These are phyloP conservation scores for Dicycla oo DNA, from an alignment of 2,888 invertebrate genomes.

Conservation along the genomic window DNA sequence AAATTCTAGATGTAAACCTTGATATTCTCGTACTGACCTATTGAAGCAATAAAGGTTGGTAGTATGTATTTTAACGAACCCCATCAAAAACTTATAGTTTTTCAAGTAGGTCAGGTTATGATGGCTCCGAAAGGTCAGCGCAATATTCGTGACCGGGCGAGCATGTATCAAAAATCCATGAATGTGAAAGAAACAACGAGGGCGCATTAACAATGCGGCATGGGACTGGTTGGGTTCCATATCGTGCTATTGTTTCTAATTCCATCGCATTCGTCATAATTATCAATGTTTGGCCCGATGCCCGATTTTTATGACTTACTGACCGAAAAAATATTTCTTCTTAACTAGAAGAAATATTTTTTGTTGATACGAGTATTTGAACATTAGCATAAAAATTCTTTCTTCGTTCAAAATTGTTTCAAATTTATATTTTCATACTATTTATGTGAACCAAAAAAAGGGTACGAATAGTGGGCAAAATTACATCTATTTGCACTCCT, in stretches of 20 bases:
- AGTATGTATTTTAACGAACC: conserved; percentile 13
- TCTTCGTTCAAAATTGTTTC: neutral
- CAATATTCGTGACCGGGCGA: conserved; percentile 46
- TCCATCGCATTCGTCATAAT: neutral
- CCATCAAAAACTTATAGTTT: conserved; percentile 32
- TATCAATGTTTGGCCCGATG: conserved; percentile 6
- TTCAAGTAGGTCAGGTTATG: conserved; percentile 35
- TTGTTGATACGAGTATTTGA: too few relatives aligned
- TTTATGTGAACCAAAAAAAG: neutral
- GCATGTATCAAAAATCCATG: conserved; percentile 38
- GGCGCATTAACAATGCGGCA: neutral
- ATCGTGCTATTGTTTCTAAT: conserved; percentile 3
- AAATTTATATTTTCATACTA: too few relatives aligned
- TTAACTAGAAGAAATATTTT: too few relatives aligned
- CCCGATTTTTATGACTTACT: neutral
- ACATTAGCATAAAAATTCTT: too few relatives aligned
- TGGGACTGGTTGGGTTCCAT: neutral
- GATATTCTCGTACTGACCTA: neutral
- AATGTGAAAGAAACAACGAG: conserved; percentile 35
- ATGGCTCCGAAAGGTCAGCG: conserved; percentile 49
- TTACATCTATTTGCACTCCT: neutral
- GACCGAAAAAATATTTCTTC: too few relatives aligned
- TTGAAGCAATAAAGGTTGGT: neutral
- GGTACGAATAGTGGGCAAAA: neutral
- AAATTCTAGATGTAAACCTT: neutral